Conservation (phyloP, 2,888 invertebrate genomes). For the Geotrupes spiniger region DNA sequence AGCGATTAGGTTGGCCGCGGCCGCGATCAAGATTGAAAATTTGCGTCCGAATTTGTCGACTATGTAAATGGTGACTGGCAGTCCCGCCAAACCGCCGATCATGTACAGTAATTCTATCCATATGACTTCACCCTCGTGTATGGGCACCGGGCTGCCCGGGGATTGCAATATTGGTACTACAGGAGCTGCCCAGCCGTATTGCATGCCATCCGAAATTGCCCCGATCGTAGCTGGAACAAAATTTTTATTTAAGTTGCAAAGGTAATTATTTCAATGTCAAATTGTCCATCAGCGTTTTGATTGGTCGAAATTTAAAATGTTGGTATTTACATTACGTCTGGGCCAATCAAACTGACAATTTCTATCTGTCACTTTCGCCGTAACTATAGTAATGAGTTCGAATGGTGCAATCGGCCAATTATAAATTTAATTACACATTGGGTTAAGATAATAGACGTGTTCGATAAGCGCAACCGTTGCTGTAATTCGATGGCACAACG, state of each 20-base stretch:
- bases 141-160: conserved; percentile 37
- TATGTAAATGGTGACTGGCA: conserved; percentile 41
- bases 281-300: neutral
- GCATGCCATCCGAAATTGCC: conserved; percentile 48
- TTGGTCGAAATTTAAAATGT: neutral
- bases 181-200: conserved; percentile 48
- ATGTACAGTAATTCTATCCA: conserved; percentile 39
- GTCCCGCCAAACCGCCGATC: conserved; percentile 39
- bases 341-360: too few species aligned
- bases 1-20: conserved; percentile 38
- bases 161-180: conserved; percentile 41
- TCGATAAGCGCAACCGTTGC: too few species aligned
- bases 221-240: conserved; percentile 42
- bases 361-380: too few species aligned
- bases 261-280: neutral
- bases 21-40: conserved; percentile 42
- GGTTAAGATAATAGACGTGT: too few species aligned
- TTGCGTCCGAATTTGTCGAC: conserved; percentile 45
- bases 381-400: too few species aligned
- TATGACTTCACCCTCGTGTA: conserved; percentile 33
- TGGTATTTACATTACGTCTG: too few species aligned
- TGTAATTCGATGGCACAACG: too few species aligned
- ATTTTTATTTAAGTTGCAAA: neutral
- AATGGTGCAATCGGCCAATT: too few species aligned
- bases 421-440: too few species aligned